Evolutionary conservation across 2,888 invertebrate species (phyloP), one percentile per base, ranked within the genome.

Genomic region (Limnephilus lunatus): DNA sequence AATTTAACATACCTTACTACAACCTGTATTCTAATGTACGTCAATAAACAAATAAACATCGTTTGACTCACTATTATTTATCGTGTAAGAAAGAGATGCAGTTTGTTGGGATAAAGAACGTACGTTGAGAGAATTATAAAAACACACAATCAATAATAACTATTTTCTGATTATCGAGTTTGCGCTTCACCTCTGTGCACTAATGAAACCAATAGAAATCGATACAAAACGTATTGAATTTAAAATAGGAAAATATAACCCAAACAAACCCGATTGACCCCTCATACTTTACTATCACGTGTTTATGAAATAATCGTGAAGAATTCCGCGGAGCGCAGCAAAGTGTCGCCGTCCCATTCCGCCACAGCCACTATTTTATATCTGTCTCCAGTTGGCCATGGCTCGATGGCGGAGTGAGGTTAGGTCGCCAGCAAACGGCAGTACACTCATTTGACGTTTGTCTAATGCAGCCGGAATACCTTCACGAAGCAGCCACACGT

Each of bases 331-430:
- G 11, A 32, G 83, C 32, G 83, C 35, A 9, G 83, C 12, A 32
- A 25, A 83, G 2, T 19, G 83, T 83, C 32, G 39, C 83, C 32
- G 35, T 83, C 83, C 32, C 83, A 19, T 39, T 83, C 83, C 35
- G 83, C 35, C 83, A 39, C 32, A 31, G 83, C 35, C 25, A 15
- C 2, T 30, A 15, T 25, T 48, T 3, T 86, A 44, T 14, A n/a
- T 35, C 48, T 44, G 86, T 86, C 86, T 86, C 86, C 25, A n/a
- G 44, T 44, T 44, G 14, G 15, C 68, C n/a, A 83, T 32, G 44
- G 53, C 82, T n/a, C 82, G 53, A 68, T 15, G 85, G 90, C 14
- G 25, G 83, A 85, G 90, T 85, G 91, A 91, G 91, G 91, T 91
- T 91, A 91, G 68, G 91, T 91, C 35, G 35, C 15, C n/a, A 30